These are phyloP conservation scores for Phycodurus eques DNA, from an alignment of 2,113 vertebrate species.

Conservation along the genomic window DNA sequence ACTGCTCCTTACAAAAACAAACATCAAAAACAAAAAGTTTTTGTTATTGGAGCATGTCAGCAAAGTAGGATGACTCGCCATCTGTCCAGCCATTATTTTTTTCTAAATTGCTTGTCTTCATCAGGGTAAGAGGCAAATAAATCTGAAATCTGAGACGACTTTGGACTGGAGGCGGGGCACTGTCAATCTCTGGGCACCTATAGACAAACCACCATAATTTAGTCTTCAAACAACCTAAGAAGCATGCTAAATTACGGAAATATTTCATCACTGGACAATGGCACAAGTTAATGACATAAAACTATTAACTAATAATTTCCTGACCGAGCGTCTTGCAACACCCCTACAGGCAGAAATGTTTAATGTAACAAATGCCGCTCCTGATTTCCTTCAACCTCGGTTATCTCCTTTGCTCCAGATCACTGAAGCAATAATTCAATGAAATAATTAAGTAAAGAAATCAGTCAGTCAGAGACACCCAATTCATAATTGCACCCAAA, in stretches of 20 bases:
- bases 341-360: background rate
- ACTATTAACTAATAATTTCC: background rate
- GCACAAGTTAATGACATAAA: background rate
- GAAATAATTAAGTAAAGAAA: slow-evolving; percentile 30
- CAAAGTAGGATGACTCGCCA: no score
- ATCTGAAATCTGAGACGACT: background rate
- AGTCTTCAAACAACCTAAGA: background rate
- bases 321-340: background rate
- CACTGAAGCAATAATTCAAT: slow-evolving; percentile 9
- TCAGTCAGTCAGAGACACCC: slow-evolving; percentile 21
- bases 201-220: background rate
- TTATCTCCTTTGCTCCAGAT: background rate
- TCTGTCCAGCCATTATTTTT: background rate
- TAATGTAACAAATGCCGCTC: background rate
- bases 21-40: no score
- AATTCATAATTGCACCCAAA: slow-evolving; percentile 25
- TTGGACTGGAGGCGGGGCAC: no score
- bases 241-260: background rate
- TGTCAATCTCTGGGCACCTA: background rate
- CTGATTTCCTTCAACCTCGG: background rate
- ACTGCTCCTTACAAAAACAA: no score
- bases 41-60: no score
- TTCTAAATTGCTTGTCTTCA: background rate
- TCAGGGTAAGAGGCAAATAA: no score
- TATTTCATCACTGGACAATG: background rate